Evolutionary conservation across 2,113 vertebrate genomes (phyloP).

Genomic region (Acinonyx jubatus): DNA sequence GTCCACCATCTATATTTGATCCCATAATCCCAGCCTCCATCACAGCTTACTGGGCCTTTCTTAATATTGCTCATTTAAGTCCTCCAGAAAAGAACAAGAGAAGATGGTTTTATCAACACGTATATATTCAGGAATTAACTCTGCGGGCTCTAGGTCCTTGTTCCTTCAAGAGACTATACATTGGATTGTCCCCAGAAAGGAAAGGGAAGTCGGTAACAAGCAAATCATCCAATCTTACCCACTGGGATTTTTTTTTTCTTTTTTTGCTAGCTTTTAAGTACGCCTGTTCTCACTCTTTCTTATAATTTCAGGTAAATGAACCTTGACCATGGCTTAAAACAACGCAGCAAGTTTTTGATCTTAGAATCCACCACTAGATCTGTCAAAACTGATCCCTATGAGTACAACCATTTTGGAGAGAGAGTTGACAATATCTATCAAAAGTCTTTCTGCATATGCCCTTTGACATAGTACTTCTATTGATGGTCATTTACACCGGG

Average conservation of each 20-base stretch:
- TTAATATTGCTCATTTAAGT: background rate
- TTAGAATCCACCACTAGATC: background rate
- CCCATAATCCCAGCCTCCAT: background rate
- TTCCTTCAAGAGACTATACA: background rate
- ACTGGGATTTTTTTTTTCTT: background rate
- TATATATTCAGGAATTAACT: background rate
- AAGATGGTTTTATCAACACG: background rate
- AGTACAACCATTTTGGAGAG: background rate
- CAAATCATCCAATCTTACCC: background rate
- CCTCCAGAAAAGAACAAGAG: background rate
- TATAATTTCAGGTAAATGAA: background rate
- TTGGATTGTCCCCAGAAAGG: background rate
- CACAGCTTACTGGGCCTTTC: background rate
- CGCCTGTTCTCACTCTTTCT: background rate
- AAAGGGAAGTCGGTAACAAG: too few relatives aligned
- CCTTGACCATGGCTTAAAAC: background rate
- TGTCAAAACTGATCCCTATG: background rate
- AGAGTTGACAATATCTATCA: background rate
- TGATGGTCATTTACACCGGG: background rate
- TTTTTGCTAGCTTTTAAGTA: background rate
- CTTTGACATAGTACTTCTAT: background rate
- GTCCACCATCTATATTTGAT: background rate
- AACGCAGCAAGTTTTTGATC: background rate
- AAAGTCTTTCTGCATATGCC: background rate
- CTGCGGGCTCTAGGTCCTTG: too few relatives aligned